A percentile compares a stretch with the other conserved stretches of the same genome.
Evolutionary conservation across 2,797 vertebrate species (phyloP).

Genomic region (Chloroceryle inda): DNA sequence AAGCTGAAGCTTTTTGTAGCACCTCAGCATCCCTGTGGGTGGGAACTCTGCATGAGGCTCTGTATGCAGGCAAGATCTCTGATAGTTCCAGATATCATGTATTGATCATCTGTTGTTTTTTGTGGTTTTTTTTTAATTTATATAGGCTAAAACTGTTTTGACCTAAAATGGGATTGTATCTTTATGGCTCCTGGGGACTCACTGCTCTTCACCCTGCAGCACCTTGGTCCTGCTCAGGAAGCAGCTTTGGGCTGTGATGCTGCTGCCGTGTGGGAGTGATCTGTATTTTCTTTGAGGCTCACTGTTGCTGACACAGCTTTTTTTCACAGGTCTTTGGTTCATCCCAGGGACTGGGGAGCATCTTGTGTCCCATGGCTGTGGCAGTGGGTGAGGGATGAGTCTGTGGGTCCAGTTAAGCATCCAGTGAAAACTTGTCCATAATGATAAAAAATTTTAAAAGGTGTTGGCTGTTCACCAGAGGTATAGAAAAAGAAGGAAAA

Average conservation of each 20-base stretch:
- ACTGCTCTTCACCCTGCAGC: accelerated
- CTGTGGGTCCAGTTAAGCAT: background rate
- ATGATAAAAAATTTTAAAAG: background rate
- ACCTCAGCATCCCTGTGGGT: constrained; percentile 40
- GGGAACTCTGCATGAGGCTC: background rate
- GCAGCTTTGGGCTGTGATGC: accelerated
- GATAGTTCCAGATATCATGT: background rate
- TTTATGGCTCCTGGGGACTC: background rate
- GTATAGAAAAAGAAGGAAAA: background rate
- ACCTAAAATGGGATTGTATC: background rate
- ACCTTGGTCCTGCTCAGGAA: accelerated
- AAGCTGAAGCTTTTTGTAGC: constrained; percentile 23
- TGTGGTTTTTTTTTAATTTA: background rate
- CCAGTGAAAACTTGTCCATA: background rate
- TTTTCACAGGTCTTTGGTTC: background rate
- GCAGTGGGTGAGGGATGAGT: background rate
- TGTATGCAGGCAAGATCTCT: background rate
- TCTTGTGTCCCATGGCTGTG: accelerated
- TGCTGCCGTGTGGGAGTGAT: background rate
- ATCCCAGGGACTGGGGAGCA: background rate
- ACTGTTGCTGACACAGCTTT: background rate
- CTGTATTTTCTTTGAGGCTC: background rate
- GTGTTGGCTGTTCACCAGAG: background rate
- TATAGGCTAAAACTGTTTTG: background rate
- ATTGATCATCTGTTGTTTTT: no score